These are phyloP conservation scores for Plectropomus leopardus DNA, from an alignment of 2,113 vertebrate genomes.

Conservation along the genomic window DNA sequence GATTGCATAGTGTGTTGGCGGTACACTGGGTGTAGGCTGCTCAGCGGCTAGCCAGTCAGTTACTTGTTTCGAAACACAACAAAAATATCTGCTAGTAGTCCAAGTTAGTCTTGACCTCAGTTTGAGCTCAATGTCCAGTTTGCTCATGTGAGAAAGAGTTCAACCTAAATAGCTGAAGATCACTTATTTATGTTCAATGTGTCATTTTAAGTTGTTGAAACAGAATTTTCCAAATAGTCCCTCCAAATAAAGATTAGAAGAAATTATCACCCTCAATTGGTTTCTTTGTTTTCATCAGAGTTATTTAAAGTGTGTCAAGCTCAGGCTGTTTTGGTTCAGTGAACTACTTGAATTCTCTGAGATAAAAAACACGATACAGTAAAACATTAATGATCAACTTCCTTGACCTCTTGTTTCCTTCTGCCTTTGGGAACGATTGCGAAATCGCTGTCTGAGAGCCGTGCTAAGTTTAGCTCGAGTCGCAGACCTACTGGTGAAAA, in stretches of 20 bases:
- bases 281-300: conserved; percentile 2
- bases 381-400: conserved; percentile 72
- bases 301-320: not conserved
- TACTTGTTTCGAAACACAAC: conserved; percentile 4
- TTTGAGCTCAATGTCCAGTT: conserved; percentile 7
- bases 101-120: conserved; percentile 8
- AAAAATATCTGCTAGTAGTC: conserved; percentile 9
- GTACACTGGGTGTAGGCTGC: conserved; percentile 22
- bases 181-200: not conserved
- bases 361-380: conserved; percentile 56
- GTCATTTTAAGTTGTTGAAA: not conserved
- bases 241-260: not conserved
- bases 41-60: conserved; percentile 19
- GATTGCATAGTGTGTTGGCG: conserved; percentile 21
- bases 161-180: not conserved
- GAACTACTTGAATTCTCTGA: conserved; percentile 3
- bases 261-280: not conserved
- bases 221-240: not conserved
- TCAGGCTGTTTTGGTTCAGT: conserved; percentile 13
- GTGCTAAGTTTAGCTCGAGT: conserved; percentile 65
- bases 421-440: conserved; percentile 48
- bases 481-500: conserved; percentile 40
- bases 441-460: conserved; percentile 60
- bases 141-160: not conserved
- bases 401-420: conserved; percentile 48